phyloP scores from a whole-genome alignment of 2,888 invertebrate genomes.

The Crepidodera aurea region DNA sequence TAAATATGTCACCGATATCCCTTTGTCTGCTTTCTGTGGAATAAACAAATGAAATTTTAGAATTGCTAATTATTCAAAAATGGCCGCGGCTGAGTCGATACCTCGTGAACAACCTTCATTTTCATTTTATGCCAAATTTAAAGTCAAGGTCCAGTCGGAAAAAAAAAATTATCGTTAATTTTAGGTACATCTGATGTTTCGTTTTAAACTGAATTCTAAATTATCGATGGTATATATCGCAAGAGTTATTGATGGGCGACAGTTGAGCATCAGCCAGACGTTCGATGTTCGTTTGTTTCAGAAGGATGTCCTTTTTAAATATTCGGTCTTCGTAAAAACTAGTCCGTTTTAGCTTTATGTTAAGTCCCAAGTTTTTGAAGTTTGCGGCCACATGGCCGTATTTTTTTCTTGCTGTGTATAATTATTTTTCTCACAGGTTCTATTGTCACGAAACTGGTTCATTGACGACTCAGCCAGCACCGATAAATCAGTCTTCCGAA shows the following conservation, averaged over 20 bases:
- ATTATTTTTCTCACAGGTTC: constrained; percentile 43
- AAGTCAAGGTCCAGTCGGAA: constrained; percentile 38
- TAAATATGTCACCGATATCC: constrained; percentile 59
- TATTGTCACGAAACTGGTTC: constrained; percentile 40
- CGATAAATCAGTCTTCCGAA: constrained; percentile 17
- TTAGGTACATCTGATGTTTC: constrained; percentile 39
- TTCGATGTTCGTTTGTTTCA: constrained; percentile 51
- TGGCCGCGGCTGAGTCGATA: constrained; percentile 39
- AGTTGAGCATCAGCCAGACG: constrained; percentile 57
- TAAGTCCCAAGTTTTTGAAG: constrained; percentile 35
- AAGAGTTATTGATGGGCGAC: constrained; percentile 59
- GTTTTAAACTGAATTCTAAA: constrained; percentile 46
- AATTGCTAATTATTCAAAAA: constrained; percentile 58
- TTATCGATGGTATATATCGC: constrained; percentile 46
- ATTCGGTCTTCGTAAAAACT: constrained; percentile 39
- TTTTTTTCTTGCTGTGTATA: constrained; percentile 38
- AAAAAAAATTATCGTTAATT: constrained; percentile 55
- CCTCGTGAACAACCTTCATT: constrained; percentile 33
- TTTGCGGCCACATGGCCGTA: constrained; percentile 30
- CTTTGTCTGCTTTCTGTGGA: constrained; percentile 56
- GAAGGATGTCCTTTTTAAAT: constrained; percentile 40
- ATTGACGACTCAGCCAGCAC: constrained; percentile 6
- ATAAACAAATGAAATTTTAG: constrained; percentile 60
- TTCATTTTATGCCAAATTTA: constrained; percentile 43
- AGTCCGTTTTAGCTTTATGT: constrained; percentile 41